Evolutionary conservation across 2,888 invertebrate species (phyloP), one percentile per base, ranked within the genome.

Genomic region (Sinopyrophorus schimmeli): DNA sequence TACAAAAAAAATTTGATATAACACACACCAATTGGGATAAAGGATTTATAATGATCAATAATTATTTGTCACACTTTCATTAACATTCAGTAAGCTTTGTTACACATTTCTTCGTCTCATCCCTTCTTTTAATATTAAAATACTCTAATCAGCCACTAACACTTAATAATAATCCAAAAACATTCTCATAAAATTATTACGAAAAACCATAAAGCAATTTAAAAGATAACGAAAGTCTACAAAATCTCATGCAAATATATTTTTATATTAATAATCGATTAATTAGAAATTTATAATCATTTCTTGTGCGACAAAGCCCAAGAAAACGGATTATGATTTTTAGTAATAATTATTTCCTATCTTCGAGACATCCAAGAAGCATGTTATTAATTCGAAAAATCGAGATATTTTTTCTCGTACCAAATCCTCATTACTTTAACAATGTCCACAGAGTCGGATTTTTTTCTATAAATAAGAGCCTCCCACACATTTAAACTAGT

Each of bases 141-240:
- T 67, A 68, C 52, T 68, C 68, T 69, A 68, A 66, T 66, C 67
- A 65, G 68, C 63, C 68, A 69, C 70, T 69, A 69, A 70, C 70
- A 70, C 69, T 68, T 69, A n/a, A 69, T 61, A 63, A 56, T 65
- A 65, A 52, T 60, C 62, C 62, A 60, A n/a, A n/a, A 65, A 66
- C 65, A 65, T 61, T 55, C 57, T 55, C 55, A 42, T 52, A 44
- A 24, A 46, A 38, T 43, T 35, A 32, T 50, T 54, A 54, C 55
- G 32, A 51, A 56, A 56, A 54, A 49, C 41, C 51, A 43, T 52
- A 43, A 47, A 27, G 31, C 37, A 23, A 21, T 26, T 27, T 9
- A 37, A 28, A 37, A 21, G 35, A 26, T 34, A 43, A 43, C 26
- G 16, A 24, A 24, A 32, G 6, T 9, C 23, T 35, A 24, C 35